Evolutionary conservation across 2,888 invertebrate genomes (phyloP), one percentile per base, ranked within the genome.

Genomic region (Thera britannica): DNA sequence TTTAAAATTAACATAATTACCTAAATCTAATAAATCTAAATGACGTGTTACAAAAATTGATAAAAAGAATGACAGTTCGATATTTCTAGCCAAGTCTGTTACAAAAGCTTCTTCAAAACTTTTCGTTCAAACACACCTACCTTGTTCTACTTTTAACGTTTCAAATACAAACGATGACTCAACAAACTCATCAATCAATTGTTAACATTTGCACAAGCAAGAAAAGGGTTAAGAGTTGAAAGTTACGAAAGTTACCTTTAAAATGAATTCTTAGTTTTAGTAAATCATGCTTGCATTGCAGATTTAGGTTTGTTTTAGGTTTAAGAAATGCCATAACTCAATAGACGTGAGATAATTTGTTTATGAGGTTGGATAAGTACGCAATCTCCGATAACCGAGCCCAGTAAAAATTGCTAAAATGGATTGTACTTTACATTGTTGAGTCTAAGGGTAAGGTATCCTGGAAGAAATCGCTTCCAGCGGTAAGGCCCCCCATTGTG

Each of bases 151-250:
- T 70, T 58, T 61, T 54, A 66, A 59, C 46, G 36, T 57, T 67
- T 44, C 51, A 58, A 68, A 55, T 41, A 41, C 59, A 36, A 52
- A 66, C 70, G 69, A 72, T 69, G 67, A 71, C 62, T 64, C 49
- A 66, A 59, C 67, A 51, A 58, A 59, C 46, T 61, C 77, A 76
- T 77, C 72, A 77, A 77, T 77, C 77, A 77, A 77, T 77, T 77
- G 77, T 77, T 76, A 62, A 64, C 67, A 70, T 72, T 72, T 70
- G 71, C 61, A 59, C 70, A 68, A 72, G 74, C 70, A 66, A 72
- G 74, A 73, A 75, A 76, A 75, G 77, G 76, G 77, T 76, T 75
- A 74, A 76, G 75, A 69, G 75, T 65, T 63, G 75, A 77, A 77
- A 76, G 73, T 71, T 72, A 59, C 55, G 70, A 73, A 74, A 76